Evolutionary conservation across 2,888 invertebrate genomes (phyloP).

Genomic region (Leucophora obtusa): DNA sequence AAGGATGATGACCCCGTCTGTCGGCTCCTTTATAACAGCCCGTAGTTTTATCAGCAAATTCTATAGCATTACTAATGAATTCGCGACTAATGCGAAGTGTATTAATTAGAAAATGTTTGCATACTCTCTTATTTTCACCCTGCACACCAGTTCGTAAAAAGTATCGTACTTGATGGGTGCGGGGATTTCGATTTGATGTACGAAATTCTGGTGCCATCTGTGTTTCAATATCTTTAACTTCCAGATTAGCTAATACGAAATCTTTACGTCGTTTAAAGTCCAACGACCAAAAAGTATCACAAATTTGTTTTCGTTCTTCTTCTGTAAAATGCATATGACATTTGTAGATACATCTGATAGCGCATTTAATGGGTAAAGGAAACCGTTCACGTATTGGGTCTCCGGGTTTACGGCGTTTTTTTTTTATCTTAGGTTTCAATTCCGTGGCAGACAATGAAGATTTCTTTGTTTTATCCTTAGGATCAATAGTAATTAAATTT

Average conservation of each 20-base stretch:
- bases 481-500: slow-evolving; percentile 5
- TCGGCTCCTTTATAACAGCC: slow-evolving; percentile 61
- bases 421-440: slow-evolving; percentile 5
- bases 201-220: slow-evolving; percentile 50
- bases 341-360: slow-evolving; percentile 53
- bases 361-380: slow-evolving; percentile 62
- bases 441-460: neutral
- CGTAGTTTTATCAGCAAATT: slow-evolving; percentile 61
- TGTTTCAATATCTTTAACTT: slow-evolving; percentile 32
- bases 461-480: neutral
- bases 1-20: slow-evolving; percentile 48
- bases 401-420: slow-evolving; percentile 30
- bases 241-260: slow-evolving; percentile 44
- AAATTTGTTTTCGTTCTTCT: slow-evolving; percentile 59
- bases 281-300: slow-evolving; percentile 60
- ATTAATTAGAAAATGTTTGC: slow-evolving; percentile 59
- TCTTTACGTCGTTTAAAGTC: slow-evolving; percentile 64
- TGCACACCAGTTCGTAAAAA: slow-evolving; percentile 43
- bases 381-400: slow-evolving; percentile 42
- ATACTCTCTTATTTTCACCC: slow-evolving; percentile 43
- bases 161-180: slow-evolving; percentile 58
- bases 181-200: slow-evolving; percentile 54
- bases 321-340: slow-evolving; percentile 59
- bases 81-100: slow-evolving; percentile 57
- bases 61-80: slow-evolving; percentile 55